Evolutionary conservation across 2,888 invertebrate genomes (phyloP), one percentile per base, ranked within the genome.

Genomic region (Heterodera filipjevi): DNA sequence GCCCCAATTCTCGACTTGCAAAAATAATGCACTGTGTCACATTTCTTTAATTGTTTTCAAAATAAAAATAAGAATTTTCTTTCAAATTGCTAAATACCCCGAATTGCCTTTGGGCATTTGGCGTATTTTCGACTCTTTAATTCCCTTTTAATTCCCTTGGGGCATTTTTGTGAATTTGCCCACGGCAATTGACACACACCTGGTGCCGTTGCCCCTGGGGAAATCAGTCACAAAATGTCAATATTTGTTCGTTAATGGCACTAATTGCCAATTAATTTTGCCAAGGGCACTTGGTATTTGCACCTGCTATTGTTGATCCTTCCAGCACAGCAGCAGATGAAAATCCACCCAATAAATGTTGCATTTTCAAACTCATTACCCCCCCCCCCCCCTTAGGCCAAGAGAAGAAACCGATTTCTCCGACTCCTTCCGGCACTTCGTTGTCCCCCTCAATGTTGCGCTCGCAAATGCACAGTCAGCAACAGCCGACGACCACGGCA

Each of bases 21-120:
- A 59, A 59, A 59, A n/a, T 59, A 22, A 22, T 59, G 59, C n/a
- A 27, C 12, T 19, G 27, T 22, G 12, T 59, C 16, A 16, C 46
- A 49, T 59, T 59, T 59, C 59, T 59, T n/a, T 59, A 59, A 59
- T n/a, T n/a, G 59, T 27, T 59, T n/a, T 59, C 27, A n/a, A 59
- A 27, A 22, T 6, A n/a, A 59, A 49, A 49, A 49, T 12, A 49
- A 49, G 16, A 8, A 49, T 49, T 49, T 5, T 10, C 5, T 10
- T 49, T 49, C 46, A 14, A 49, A 5, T 49, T 49, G 6, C 16
- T 8, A 49, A 59, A 59, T 59, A 27, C 59, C 59, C 2, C 19
- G 6, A 59, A n/a, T 59, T 59, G 14, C 49, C 49, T 19, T 16
- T 19, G 49, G 39, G 39, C 39, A 39, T 39, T 39, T 10, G 39